A percentile compares a stretch with the other conserved stretches of the same genome.
phyloP scores from a whole-genome alignment of 2,888 invertebrate species.

The Watsonalla cultraria region DNA sequence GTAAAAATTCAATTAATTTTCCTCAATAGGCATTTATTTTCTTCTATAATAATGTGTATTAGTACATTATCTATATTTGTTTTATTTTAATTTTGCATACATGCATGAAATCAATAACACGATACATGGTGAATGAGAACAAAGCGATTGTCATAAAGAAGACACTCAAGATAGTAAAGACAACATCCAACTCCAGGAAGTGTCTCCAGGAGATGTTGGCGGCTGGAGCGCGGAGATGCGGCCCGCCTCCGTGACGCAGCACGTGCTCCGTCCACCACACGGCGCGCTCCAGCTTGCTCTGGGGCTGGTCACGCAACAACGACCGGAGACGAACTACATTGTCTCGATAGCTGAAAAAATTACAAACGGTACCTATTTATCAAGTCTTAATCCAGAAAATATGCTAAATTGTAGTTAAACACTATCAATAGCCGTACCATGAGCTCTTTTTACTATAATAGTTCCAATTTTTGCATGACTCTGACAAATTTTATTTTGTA shows the following conservation, averaged over 20 bases:
- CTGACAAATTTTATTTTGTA: too few species aligned
- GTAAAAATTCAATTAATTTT: too few species aligned
- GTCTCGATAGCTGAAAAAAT: constrained; percentile 20
- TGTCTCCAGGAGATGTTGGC: constrained; percentile 22
- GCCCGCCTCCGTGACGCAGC: constrained; percentile 22
- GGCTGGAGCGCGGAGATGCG: constrained; percentile 24
- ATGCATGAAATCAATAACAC: not conserved
- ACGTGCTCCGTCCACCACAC: constrained; percentile 41
- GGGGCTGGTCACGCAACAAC: constrained; percentile 22
- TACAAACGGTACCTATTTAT: too few species aligned
- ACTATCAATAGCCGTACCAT: too few species aligned
- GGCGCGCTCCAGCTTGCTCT: constrained; percentile 24
- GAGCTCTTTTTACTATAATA: too few species aligned
- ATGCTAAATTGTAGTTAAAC: too few species aligned
- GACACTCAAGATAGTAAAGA: constrained; percentile 1
- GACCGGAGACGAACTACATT: constrained; percentile 19
- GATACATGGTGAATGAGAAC: not conserved
- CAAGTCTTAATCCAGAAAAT: too few species aligned
- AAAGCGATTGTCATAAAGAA: not conserved
- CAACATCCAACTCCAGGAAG: constrained; percentile 24
- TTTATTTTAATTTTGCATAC: not conserved
- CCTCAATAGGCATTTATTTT: too few species aligned
- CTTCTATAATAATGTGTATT: too few species aligned
- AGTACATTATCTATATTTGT: not conserved
- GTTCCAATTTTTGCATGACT: too few species aligned